phyloP scores from a whole-genome alignment of 2,888 invertebrate species.

The Ectemnius cavifrons region DNA sequence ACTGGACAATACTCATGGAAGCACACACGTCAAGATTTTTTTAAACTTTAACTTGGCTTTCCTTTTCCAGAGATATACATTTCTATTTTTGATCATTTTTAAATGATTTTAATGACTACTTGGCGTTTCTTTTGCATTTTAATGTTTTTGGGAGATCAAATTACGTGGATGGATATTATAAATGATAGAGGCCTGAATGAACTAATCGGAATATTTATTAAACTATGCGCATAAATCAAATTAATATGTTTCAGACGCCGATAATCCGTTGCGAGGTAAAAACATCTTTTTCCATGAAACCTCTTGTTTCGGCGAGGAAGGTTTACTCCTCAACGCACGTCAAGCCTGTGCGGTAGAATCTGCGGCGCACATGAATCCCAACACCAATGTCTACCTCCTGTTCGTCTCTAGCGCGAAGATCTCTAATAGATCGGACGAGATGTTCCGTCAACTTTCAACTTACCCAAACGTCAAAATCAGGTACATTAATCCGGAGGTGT shows the following conservation, averaged over 20 bases:
- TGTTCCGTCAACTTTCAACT: conserved; percentile 74
- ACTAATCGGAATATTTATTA: no score
- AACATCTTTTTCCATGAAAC: conserved; percentile 86
- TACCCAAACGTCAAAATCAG: conserved; percentile 80
- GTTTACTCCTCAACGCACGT: conserved; percentile 79
- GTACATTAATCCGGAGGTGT: conserved; percentile 79
- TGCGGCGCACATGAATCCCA: conserved; percentile 82
- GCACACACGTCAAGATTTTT: no score
- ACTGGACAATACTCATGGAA: no score
- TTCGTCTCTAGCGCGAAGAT: conserved; percentile 78
- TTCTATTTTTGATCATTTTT: no score
- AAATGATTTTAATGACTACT: no score
- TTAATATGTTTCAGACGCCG: conserved; percentile 45
- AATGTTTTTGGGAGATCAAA: no score
- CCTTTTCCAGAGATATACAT: no score
- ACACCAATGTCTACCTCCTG: conserved; percentile 80
- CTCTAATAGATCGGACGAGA: conserved; percentile 64
- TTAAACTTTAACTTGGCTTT: no score
- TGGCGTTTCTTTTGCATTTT: no score
- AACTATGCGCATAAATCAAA: no score
- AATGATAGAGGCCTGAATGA: no score
- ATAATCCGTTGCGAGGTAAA: conserved; percentile 69
- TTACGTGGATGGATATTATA: no score
- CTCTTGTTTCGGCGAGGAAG: conserved; percentile 80
- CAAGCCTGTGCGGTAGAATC: conserved; percentile 86